Evolutionary conservation across 2,797 vertebrate genomes (phyloP).

Genomic region (Arctocebus calabarensis): DNA sequence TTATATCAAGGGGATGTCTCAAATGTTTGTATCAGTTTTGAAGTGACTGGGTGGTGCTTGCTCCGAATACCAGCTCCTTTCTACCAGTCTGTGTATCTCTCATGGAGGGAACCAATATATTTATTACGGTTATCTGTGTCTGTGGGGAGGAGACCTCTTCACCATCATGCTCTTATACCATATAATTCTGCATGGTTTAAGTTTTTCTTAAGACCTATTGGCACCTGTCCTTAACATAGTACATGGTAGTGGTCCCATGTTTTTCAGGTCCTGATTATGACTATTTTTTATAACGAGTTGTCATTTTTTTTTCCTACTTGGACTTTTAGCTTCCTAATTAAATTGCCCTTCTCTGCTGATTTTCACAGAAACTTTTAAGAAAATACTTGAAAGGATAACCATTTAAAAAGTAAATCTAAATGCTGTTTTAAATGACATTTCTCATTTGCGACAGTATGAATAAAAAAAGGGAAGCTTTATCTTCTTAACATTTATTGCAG

Average conservation of each 20-base stretch:
- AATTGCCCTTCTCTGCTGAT: background rate
- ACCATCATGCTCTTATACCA: too few relatives aligned
- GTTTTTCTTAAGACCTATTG: background rate
- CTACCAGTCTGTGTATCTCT: background rate
- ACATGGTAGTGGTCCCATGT: background rate
- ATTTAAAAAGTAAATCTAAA: background rate
- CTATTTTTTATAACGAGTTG: background rate
- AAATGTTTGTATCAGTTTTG: background rate
- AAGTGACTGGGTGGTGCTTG: background rate
- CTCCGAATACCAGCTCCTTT: fast-evolving
- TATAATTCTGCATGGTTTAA: background rate
- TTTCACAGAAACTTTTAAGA: background rate
- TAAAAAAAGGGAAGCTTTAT: fast-evolving
- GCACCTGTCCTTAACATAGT: background rate
- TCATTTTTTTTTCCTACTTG: background rate
- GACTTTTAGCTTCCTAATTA: background rate
- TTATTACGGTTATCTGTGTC: background rate
- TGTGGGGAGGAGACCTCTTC: fast-evolving
- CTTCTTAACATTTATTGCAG: background rate
- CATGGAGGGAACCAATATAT: fast-evolving
- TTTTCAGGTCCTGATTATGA: background rate
- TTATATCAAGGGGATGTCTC: background rate
- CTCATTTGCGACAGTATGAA: background rate
- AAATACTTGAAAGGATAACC: background rate
- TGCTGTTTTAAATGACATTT: background rate